A percentile compares a stretch with the other conserved stretches of the same genome.
Evolutionary conservation across 2,113 vertebrate species (phyloP).

Genomic region (Neodontobutis hainanensis): DNA sequence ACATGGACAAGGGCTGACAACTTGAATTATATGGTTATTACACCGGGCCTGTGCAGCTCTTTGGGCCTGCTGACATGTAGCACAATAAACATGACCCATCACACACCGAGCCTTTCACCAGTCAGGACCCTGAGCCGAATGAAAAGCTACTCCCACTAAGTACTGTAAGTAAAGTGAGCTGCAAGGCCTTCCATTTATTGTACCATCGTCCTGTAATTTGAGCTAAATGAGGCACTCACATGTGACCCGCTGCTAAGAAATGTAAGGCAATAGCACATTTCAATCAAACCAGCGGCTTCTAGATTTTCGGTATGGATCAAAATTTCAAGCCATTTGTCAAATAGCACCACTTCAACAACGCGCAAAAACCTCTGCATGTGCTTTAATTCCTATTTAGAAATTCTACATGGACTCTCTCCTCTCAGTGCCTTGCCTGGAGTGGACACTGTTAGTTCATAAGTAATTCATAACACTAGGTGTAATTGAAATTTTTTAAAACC

Average conservation of each 20-base stretch:
- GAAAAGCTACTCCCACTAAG: slow-evolving; percentile 40
- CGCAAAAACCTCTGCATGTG: no score
- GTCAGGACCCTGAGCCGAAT: slow-evolving; percentile 24
- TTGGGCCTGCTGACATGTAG: slow-evolving; percentile 53
- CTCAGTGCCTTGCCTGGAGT: slow-evolving; percentile 15
- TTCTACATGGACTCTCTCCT: slow-evolving; percentile 5
- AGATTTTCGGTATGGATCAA: not conserved
- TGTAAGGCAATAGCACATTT: not conserved
- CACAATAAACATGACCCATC: slow-evolving; percentile 67
- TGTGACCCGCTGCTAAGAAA: slow-evolving; percentile 7
- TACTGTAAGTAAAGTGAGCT: slow-evolving; percentile 22
- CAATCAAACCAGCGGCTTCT: not conserved
- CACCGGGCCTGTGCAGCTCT: slow-evolving; percentile 36
- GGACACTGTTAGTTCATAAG: slow-evolving; percentile 39
- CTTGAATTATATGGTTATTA: slow-evolving; percentile 69
- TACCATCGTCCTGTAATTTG: slow-evolving; percentile 11
- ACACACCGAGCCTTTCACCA: slow-evolving; percentile 38
- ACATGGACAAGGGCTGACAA: slow-evolving; percentile 67
- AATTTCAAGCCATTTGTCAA: not conserved
- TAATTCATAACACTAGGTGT: slow-evolving; percentile 45
- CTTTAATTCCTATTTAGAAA: not conserved
- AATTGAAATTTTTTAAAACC: slow-evolving; percentile 51
- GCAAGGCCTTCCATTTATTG: not conserved
- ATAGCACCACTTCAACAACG: no score
- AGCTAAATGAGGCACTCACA: slow-evolving; percentile 2